Percentiles rank a stretch among this genome's conserved stretches.
phyloP scores from a whole-genome alignment of 2,113 vertebrate genomes.

The Tachysurus fulvidraco region DNA sequence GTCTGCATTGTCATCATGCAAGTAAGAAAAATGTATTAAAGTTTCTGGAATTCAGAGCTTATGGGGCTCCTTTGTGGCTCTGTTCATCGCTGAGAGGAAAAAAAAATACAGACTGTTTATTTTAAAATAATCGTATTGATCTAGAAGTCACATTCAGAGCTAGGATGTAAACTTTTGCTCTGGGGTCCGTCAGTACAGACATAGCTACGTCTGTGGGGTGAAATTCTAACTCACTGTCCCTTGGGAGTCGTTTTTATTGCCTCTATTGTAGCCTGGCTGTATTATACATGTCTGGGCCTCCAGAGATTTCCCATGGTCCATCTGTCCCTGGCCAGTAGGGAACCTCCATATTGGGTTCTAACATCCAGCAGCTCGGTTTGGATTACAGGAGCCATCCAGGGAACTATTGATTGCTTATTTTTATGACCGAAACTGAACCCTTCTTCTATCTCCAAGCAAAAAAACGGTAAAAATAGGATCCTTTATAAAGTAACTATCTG shows the following conservation, averaged over 20 bases:
- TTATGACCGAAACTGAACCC: constrained; percentile 10
- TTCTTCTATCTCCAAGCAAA: constrained; percentile 15
- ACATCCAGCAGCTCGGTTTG: constrained; percentile 14
- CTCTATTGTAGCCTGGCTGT: constrained; percentile 65
- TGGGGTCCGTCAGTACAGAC: neutral
- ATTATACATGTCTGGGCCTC: constrained; percentile 66
- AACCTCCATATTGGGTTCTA: constrained; percentile 35
- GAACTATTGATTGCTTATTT: constrained; percentile 29
- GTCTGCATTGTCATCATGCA: neutral
- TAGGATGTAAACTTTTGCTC: neutral
- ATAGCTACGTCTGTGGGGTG: constrained; percentile 38
- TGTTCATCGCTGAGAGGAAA: neutral
- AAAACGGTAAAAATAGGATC: constrained; percentile 21
- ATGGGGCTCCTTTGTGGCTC: neutral
- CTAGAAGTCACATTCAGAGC: neutral
- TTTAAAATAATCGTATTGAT: neutral
- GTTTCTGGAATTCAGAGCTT: too few relatives aligned
- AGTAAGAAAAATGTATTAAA: neutral
- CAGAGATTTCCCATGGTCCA: constrained; percentile 65
- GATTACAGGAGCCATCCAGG: neutral
- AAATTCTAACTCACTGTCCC: constrained; percentile 63
- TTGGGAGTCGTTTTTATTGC: constrained; percentile 65
- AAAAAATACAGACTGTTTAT: neutral
- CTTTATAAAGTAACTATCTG: constrained; percentile 31
- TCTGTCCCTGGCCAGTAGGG: constrained; percentile 57